Evolutionary conservation across 2,888 invertebrate genomes (phyloP).

Genomic region (Melieria picta): DNA sequence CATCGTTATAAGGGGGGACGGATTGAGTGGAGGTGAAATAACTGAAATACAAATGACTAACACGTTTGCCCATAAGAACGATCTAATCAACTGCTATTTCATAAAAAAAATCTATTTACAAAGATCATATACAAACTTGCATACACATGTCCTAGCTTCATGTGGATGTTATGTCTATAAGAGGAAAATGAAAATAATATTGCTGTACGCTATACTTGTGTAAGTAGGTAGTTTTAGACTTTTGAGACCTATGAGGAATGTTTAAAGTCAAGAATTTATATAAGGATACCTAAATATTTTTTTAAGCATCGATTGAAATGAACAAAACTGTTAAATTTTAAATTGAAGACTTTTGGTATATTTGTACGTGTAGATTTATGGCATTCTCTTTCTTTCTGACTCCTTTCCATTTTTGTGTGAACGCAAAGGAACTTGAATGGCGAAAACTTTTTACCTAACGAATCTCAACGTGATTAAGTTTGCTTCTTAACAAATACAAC

Average conservation of each 20-base stretch:
- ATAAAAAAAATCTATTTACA: slow-evolving; percentile 25
- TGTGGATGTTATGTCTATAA: slow-evolving; percentile 14
- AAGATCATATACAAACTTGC: not conserved
- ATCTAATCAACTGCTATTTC: slow-evolving; percentile 15
- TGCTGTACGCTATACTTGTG: slow-evolving; percentile 13
- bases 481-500: too few relatives aligned
- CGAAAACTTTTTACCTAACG: too few relatives aligned
- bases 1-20: not conserved
- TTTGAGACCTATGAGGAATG: slow-evolving; percentile 19
- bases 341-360: too few relatives aligned
- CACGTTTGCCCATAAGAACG: not conserved
- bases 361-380: not conserved
- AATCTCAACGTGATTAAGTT: too few relatives aligned
- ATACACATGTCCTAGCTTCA: slow-evolving; percentile 11
- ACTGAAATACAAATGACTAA: not conserved
- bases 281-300: slow-evolving; percentile 27
- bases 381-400: not conserved
- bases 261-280: slow-evolving; percentile 29
- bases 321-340: not conserved
- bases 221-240: not conserved
- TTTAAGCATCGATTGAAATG: slow-evolving; percentile 6
- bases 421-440: too few relatives aligned
- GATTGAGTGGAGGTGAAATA: not conserved
- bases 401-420: too few relatives aligned
- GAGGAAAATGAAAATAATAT: slow-evolving; percentile 19